Base-by-base conservation (phyloP, 2,113 vertebrate species). In the Sula dactylatra region DNA sequence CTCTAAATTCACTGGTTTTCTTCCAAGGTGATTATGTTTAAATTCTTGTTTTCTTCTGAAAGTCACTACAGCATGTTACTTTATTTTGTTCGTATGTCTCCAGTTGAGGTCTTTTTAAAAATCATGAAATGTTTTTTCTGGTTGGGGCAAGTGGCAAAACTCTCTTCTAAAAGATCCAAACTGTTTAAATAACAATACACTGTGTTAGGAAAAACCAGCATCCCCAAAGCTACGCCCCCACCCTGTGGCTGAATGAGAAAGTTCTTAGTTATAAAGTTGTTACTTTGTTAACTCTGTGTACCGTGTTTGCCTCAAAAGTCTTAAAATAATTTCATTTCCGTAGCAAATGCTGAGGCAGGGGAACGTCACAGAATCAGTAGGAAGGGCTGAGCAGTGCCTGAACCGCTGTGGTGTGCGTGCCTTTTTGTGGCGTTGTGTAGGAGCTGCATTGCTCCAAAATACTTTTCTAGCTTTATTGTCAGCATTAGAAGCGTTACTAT, bases 171-270 rank as follows among this genome's bases (percentile, higher is more conserved):
- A 76, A 90, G 66, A 64, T 42, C n/a, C 40, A 47, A 56, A 36
- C 6, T 8, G 50, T 67, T 83, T 79, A 74, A 90, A 59, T 74
- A 50, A 72, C 64, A 82, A 64, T 55, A 13, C 36, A 34, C 4
- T 8, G 40, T 17, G 27, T 22, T 26, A 40, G 29, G 65, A 82
- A 79, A 86, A 72, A 93, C 81, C 58, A 15, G 45, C 85, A 86
- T 91, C 81, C 32, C 49, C 82, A 77, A 93, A 93, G 93, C 86
- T 91, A 78, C 11, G 71, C 93, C 90, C 95, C 94, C 94, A 84
- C 90, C 96, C 79, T 92, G 91, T 96, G 96, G 82, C 92, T 85
- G 89, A 87, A 73, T 59, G 38, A 90, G 72, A 95, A 91, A 95
- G 77, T 36, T 91, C 64, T 40, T 82, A 6, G 54, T 49, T 90